phyloP scores from a whole-genome alignment of 2,797 vertebrate species.

The Nothura maculosa region DNA sequence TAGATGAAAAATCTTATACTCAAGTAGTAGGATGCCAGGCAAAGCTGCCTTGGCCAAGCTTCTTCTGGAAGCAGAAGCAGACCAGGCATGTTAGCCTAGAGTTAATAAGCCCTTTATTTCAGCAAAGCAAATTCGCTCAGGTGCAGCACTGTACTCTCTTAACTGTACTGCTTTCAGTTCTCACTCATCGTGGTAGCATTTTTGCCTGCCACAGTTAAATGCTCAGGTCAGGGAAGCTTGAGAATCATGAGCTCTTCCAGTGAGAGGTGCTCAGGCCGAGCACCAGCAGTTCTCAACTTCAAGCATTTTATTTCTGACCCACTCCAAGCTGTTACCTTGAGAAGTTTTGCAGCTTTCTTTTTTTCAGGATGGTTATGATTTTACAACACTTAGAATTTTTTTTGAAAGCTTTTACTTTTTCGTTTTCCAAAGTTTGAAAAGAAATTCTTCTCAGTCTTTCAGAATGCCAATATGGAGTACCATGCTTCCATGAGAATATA shows the following conservation, averaged over 20 bases:
- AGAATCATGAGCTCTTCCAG: background rate
- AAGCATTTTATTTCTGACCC: background rate
- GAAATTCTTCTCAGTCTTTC: background rate
- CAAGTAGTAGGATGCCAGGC: background rate
- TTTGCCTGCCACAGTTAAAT: background rate
- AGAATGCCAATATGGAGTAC: no score
- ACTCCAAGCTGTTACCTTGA: background rate
- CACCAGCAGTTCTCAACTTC: background rate
- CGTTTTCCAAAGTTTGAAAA: background rate
- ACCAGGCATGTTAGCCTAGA: background rate
- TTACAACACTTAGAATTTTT: background rate
- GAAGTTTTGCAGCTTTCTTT: background rate
- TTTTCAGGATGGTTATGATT: background rate
- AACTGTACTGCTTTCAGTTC: background rate
- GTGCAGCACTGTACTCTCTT: background rate
- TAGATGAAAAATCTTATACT: no score
- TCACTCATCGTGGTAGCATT: fast-evolving
- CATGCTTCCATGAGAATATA: background rate
- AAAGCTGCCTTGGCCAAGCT: background rate
- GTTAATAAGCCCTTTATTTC: background rate
- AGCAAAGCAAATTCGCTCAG: background rate
- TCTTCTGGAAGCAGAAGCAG: background rate
- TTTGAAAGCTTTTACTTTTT: background rate
- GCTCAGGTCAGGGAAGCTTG: background rate
- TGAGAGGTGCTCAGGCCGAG: background rate